These are phyloP conservation scores for Phrynosoma blainvillii DNA, from an alignment of 2,113 vertebrate genomes.

Conservation along the genomic window DNA sequence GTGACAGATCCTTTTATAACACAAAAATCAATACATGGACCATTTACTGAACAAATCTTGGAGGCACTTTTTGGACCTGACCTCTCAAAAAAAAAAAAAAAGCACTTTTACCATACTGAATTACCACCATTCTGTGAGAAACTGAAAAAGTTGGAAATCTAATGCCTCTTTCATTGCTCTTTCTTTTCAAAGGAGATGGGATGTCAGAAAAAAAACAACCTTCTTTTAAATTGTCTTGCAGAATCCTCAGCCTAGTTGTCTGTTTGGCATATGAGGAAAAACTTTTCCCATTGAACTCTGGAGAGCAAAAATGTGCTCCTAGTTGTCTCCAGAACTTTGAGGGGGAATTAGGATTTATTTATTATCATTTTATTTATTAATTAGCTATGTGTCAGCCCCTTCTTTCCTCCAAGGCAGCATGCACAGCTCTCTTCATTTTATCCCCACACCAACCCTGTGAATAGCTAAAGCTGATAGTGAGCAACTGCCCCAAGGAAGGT, in stretches of 20 bases:
- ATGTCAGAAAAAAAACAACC: background rate
- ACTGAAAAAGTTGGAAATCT: background rate
- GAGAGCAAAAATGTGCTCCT: background rate
- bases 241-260: background rate
- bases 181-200: background rate
- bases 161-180: slow-evolving; percentile 8
- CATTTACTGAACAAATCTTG: slow-evolving; percentile 26
- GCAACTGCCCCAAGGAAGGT: background rate
- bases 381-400: too few species aligned
- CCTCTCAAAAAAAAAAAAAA: background rate
- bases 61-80: background rate
- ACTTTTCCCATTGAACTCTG: background rate
- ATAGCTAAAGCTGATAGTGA: background rate
- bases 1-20: slow-evolving; percentile 18
- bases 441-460: background rate
- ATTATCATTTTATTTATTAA: background rate
- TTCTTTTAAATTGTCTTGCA: background rate
- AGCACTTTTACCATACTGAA: slow-evolving; percentile 14
- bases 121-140: background rate
- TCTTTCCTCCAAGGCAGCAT: too few species aligned
- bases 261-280: background rate
- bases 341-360: background rate
- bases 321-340: background rate
- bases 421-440: too few species aligned
- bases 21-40: slow-evolving; percentile 33